These are phyloP conservation scores for Coremacera marginata DNA, from an alignment of 2,888 invertebrate genomes.

Conservation along the genomic window DNA sequence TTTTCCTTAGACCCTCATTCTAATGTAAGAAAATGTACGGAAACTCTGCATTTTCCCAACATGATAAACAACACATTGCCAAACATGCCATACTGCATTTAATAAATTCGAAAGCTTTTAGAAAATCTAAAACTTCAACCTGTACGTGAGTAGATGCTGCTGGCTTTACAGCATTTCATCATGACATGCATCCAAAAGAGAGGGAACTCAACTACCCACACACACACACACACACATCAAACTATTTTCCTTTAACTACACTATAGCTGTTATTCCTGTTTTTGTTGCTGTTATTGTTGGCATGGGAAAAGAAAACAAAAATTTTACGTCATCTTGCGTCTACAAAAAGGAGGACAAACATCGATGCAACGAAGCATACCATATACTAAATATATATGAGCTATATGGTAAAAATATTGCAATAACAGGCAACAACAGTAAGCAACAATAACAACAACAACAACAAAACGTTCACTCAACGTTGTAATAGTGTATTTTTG, in stretches of 20 bases:
- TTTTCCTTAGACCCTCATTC: no score
- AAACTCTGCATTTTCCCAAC: slow-evolving; percentile 54
- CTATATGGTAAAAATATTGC: slow-evolving; percentile 2
- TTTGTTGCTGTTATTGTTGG: background rate
- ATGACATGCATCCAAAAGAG: no score
- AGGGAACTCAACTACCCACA: no score
- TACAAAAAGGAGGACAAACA: slow-evolving; percentile 25
- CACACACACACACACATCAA: background rate
- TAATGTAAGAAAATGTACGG: no score
- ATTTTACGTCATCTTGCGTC: slow-evolving; percentile 26
- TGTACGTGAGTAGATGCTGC: no score
- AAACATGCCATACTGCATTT: slow-evolving; percentile 10
- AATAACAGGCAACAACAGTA: background rate
- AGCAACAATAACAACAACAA: slow-evolving; percentile 38
- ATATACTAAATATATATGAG: slow-evolving; percentile 14
- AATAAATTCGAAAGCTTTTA: slow-evolving; percentile 26
- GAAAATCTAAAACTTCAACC: slow-evolving; percentile 28
- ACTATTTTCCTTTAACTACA: background rate
- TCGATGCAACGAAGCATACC: slow-evolving; percentile 19
- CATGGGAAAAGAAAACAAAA: background rate
- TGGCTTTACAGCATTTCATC: no score
- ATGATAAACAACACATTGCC: slow-evolving; percentile 52
- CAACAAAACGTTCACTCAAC: slow-evolving; percentile 18
- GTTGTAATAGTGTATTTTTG: background rate
- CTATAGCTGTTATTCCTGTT: background rate